Evolutionary conservation across 2,888 invertebrate species (phyloP), one percentile per base, ranked within the genome.

Genomic region (Mellilla xanthometata): DNA sequence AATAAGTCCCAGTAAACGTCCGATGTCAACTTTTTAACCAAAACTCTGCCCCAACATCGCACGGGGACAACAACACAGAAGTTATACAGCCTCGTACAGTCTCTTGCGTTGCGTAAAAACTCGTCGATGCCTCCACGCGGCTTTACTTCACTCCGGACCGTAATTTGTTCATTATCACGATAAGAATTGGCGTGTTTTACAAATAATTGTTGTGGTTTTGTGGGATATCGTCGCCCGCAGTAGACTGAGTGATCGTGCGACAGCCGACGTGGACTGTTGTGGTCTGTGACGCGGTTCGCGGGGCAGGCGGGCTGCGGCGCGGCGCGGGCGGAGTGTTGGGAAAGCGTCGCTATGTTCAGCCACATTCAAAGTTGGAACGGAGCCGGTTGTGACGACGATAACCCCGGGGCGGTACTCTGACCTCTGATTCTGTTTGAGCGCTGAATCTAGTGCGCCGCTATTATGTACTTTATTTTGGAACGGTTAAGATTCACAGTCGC

Each of bases 61-160:
- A 83, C 84, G 60, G 82, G 78, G 70, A 72, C 72, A 62, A 68
- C 62, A 64, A 71, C 81, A 81, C 83, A 74, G 56, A 66, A 82
- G 56, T 72, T 77, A 72, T 68, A 80, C 76, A 81, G 82, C 69
- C 78, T 53, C n/a, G 65, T 65, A 60, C 44, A 57, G 65, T 74
- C 66, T 52, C 54, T 62, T 62, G 58, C 59, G 47, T 55, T 60
- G 52, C 51, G 47, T 46, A 46, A 46, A 48, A 50, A 59, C 10
- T 27, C 12, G n/a, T 11, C n/a, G 9, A 33, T 42, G 32, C 40
- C 51, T 52, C 49, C 49, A 40, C 56, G 44, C 55, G 59, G 56
- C 55, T 61, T 71, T 87, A 89, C 78, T 89, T 89, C 59, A 89
- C 89, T 56, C 89, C 89, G 45, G 89, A 89, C 52, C 88, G 69